Conservation (phyloP, 2,888 invertebrate species). For the Philonicus albiceps region DNA sequence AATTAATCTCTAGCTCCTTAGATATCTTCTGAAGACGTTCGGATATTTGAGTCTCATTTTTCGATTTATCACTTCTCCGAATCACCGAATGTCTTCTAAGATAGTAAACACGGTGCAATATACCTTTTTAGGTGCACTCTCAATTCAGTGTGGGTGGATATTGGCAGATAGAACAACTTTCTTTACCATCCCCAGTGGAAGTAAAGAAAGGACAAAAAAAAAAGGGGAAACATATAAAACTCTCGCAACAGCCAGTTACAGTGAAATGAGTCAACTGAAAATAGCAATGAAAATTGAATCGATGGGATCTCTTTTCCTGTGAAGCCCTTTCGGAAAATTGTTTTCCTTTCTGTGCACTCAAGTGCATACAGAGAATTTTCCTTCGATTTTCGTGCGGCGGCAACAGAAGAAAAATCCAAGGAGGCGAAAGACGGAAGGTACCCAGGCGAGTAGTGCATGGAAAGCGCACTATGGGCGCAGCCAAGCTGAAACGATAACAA, state of each 20-base stretch:
- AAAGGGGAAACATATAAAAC: background rate
- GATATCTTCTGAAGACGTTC: background rate
- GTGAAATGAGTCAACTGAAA: conserved; percentile 21
- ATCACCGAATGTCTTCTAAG: background rate
- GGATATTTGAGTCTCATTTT: background rate
- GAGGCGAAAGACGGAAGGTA: background rate
- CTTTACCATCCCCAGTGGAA: background rate
- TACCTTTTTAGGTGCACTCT: background rate
- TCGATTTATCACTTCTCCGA: background rate
- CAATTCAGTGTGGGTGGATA: background rate
- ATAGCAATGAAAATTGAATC: conserved; percentile 13
- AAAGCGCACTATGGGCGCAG: background rate
- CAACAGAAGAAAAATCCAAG: background rate
- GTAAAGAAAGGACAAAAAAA: no score
- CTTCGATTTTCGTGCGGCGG: background rate
- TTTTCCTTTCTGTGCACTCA: background rate
- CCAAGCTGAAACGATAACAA: background rate
- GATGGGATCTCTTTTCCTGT: background rate
- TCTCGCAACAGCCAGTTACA: background rate
- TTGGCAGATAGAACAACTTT: background rate
- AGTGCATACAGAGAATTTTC: conserved; percentile 5
- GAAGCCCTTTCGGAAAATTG: conserved; percentile 9
- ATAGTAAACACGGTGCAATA: background rate
- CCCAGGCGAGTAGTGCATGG: background rate
- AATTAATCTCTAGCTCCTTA: background rate